These are phyloP conservation scores for Heterohyrax brucei DNA, from an alignment of 2,797 vertebrate species.

Conservation along the genomic window DNA sequence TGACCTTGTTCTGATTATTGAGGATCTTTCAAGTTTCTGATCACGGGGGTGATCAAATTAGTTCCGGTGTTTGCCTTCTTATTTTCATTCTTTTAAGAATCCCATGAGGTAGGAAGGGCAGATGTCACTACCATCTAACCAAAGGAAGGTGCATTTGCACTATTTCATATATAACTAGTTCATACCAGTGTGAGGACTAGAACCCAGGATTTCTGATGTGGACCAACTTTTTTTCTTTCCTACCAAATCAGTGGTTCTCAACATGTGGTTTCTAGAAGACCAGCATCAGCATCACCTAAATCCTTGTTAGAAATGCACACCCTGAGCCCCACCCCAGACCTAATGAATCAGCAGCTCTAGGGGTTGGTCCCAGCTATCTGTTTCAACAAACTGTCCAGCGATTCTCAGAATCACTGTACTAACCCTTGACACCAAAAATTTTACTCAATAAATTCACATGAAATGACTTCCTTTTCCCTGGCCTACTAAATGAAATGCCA, in stretches of 20 bases:
- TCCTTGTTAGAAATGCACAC: background rate
- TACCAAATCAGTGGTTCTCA: background rate
- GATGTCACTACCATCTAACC: background rate
- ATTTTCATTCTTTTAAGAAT: slow-evolving; percentile 70
- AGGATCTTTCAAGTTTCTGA: slow-evolving; percentile 16
- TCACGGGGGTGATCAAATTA: slow-evolving; percentile 30
- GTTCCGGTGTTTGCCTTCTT: slow-evolving; percentile 11
- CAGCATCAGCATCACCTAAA: background rate
- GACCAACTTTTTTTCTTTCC: background rate
- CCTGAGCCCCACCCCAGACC: background rate
- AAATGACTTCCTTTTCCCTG: slow-evolving; percentile 38
- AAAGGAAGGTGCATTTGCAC: background rate
- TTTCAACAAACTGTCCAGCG: background rate
- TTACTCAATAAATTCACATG: slow-evolving; percentile 23
- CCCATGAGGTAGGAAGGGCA: slow-evolving; percentile 1
- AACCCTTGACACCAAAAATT: background rate
- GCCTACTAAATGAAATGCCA: slow-evolving; percentile 46
- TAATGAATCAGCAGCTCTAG: background rate
- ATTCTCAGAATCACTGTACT: slow-evolving; percentile 1
- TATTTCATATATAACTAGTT: background rate
- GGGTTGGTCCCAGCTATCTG: background rate
- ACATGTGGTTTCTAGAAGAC: slow-evolving; percentile 2
- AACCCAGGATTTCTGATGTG: background rate
- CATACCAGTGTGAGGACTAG: background rate
- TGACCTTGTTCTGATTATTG: slow-evolving; percentile 15